Evolutionary conservation across 2,797 vertebrate genomes (phyloP), one percentile per base, ranked within the genome.

Genomic region (Girardinus metallicus): DNA sequence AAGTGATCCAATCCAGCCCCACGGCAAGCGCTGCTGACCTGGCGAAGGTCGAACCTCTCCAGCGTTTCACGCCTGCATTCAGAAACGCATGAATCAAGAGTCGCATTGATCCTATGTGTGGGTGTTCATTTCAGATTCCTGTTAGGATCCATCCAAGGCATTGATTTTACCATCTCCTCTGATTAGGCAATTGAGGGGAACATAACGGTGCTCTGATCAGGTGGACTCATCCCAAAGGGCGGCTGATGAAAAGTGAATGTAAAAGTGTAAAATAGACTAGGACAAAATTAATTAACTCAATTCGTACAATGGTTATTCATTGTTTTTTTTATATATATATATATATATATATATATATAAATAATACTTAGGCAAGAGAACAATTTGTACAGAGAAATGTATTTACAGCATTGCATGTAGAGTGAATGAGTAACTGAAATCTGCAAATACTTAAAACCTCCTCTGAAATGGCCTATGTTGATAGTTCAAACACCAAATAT

Each of bases 71-170:
- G 74, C 82, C 80, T 29, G 9, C 76, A 76, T 81, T 44, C 76
- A 90, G 76, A 84, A 77, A 81, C 86, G 83, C 81, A 78, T 80
- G 85, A 74, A 39, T 49, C 34, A 85, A 87, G 88, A 86, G 60
- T 66, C 78, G 34, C 87, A 95, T 96, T 95, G 95, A 96, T 96
- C 90, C 86, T 73, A 18, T 15, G 72, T 62, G 83, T 83, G 77
- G 95, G 94, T 95, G 93, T 96, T 96, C 86, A 96, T 96, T 96
- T 95, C 96, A 95, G 91, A 96, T 96, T 96, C 95, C 95, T 96
- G 95, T 95, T 95, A 95, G 91, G 92, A 95, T 96, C 94, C 90
- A 95, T 95, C 92, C 86, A 90, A 87, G 75, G 89, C 90, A 96
- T 96, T 92, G 96, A 96, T 96, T 94, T 92, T 83, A 90, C 92